Base-by-base conservation (phyloP, 2,113 vertebrate species). In the Stercorarius parasiticus region DNA sequence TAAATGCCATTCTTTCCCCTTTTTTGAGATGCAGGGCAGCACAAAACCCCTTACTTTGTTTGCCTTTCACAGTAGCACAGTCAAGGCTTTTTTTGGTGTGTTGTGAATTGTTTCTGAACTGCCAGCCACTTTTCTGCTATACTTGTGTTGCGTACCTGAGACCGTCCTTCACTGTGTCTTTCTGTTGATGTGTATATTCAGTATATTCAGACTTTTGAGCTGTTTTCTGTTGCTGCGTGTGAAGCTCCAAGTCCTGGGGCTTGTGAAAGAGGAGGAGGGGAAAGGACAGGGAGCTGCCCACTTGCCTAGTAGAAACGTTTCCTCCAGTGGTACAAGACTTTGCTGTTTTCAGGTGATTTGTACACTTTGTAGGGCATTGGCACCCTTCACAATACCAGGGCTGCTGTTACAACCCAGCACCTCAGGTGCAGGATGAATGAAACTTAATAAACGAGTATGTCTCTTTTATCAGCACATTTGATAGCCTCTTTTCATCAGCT, bases 1-100 rank as follows among this genome's bases (percentile, higher is more conserved):
- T 96, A 98, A 97, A 97, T 96, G 80, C 86, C 89, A 82, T 96
- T 93, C 91, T 90, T 93, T 97, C 55, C 58, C 11, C 0, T 56
- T 95, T 93, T 73, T 94, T 95, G 93, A 97, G 71, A 66, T 91
- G 53, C 53, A 93, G 55, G 49, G 22, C 13, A 40, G 36, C 67
- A 34, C 70, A 89, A 88, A 53, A 47, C 66, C 53, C 79, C 45
- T 73, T 43, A 49, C 62, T 42, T 93, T 96, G 65, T 94, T 94
- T 97, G 45, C 38, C 66, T 88, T 82, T 93, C 32, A 0, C 56
- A 53, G 70, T 84, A 14, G 58, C 77, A 82, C 4, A 76, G 74
- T 66, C 6, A 43, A 70, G 47, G 67, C 58, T 66, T 58, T 64
- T 52, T 49, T 66, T 92, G 56, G 90, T 81, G 88, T 61, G 14